A percentile compares a stretch with the other conserved stretches of the same genome.
Conservation (phyloP, 2,113 vertebrate genomes). For the Pampusana beccarii region DNA sequence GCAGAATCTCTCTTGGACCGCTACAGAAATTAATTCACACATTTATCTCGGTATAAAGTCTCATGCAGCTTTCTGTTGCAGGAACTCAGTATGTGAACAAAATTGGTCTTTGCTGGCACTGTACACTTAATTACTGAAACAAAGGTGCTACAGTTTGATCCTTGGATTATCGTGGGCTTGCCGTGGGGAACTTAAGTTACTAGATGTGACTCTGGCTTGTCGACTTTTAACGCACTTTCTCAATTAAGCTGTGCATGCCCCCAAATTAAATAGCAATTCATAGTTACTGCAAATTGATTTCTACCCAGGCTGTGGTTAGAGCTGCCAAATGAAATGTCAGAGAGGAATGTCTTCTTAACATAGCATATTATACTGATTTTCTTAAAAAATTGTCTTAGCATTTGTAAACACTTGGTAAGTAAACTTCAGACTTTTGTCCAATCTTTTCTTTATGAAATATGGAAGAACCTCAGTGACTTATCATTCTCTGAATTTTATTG, state of each 20-base stretch:
- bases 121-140: conserved; percentile 1
- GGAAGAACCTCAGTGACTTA: conserved; percentile 42
- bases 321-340: conserved; percentile 43
- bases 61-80: not conserved
- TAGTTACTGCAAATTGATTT: conserved; percentile 58
- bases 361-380: conserved; percentile 36
- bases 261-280: conserved; percentile 16
- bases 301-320: conserved; percentile 4
- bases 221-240: not conserved
- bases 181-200: not conserved
- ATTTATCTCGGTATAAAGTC: not conserved
- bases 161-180: not conserved
- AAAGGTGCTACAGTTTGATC: conserved; percentile 16
- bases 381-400: conserved; percentile 1
- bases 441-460: conserved; percentile 48
- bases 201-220: not conserved
- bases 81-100: not conserved
- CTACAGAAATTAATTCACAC: not conserved
- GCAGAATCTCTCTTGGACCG: not conserved
- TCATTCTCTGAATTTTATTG: conserved; percentile 62
- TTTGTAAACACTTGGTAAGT: conserved; percentile 51
- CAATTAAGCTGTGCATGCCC: conserved; percentile 47
- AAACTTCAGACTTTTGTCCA: conserved; percentile 46
- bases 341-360: conserved; percentile 34
- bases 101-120: not conserved